These are phyloP conservation scores for Epizoanthus rinbou DNA, from an alignment of 92 coral and sea anemone genomes.

Conservation along the genomic window DNA sequence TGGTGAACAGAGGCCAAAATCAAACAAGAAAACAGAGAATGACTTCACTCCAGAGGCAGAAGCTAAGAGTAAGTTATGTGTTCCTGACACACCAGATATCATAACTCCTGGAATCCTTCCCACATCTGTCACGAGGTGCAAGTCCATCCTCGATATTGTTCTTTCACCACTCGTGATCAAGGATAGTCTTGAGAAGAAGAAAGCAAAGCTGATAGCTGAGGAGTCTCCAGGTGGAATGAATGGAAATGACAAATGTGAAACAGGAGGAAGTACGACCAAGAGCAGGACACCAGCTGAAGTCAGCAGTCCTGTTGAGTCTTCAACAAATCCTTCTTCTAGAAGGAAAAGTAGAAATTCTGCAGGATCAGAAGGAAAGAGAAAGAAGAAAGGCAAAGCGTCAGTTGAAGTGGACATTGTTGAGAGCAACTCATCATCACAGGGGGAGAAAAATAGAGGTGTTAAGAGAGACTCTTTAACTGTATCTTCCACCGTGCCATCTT, in stretches of 20 bases:
- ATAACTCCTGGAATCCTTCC: neutral
- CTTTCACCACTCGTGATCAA: constrained; percentile 46
- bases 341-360: neutral
- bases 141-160: constrained; percentile 41
- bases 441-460: neutral
- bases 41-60: neutral
- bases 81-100: constrained; percentile 14
- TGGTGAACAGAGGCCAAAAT: constrained; percentile 3
- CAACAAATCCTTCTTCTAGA: neutral
- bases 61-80: neutral
- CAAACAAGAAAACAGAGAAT: neutral
- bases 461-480: constrained; percentile 1
- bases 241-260: neutral
- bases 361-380: constrained; percentile 4
- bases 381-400: constrained; percentile 13
- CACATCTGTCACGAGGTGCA: constrained; percentile 44
- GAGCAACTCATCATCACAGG: neutral
- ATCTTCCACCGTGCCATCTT: constrained; percentile 12
- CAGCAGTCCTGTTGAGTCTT: neutral
- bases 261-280: neutral
- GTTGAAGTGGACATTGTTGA: constrained; percentile 10
- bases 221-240: constrained; percentile 35
- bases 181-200: constrained; percentile 28
- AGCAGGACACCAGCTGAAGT: neutral
- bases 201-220: neutral